Base-by-base conservation (phyloP, 1,140 invertebrate genomes). In the Holcopasites calliopsidis region DNA sequence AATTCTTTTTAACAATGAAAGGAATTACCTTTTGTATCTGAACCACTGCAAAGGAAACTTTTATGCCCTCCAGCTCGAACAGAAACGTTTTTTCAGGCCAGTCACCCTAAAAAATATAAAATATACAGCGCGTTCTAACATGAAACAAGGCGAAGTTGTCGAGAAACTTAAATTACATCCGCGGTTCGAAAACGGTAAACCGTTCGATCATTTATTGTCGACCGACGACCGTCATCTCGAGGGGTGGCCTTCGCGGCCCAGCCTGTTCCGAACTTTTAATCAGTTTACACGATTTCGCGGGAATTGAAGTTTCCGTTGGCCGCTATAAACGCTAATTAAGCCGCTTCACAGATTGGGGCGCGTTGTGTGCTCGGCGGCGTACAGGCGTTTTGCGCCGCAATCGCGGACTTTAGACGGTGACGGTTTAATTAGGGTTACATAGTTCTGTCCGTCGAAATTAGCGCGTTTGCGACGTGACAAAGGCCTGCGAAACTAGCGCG, bases 201-300 rank as follows among this genome's bases (percentile, higher is more conserved):
- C 16, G 76, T 80, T 75, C 64, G 47, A 75, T 74, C 75, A 54
- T 52, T 73, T 38, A 57, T 61, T 28, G 52, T 62, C 35, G n/a
- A 58, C 42, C 26, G n/a, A 40, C 11, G 26, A 18, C 26, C 33
- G 23, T 60, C 31, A n/a, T 50, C 18, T 8, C n/a, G 1, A 7
- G 18, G n/a, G 3, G 26, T 11, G 13, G 26, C 8, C 7, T 5
- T 1, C 6, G 35, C 11, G 16, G 26, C 26, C 18, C 21, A 68
- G 65, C 35, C 74, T 68, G 76, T 83, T 80, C 38, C 55, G 49
- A 77, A 80, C 79, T 82, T 82, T 82, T 82, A 82, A 82, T 82
- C 68, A 82, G 80, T 82, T 80, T 80, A 80, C 65, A 64, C 68
- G 68, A 81, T 82, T 82, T 72, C 68, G 61, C 47, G 62, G 64